These are phyloP conservation scores for Linnaemya tessellans DNA, from an alignment of 2,888 invertebrate species.

Conservation along the genomic window DNA sequence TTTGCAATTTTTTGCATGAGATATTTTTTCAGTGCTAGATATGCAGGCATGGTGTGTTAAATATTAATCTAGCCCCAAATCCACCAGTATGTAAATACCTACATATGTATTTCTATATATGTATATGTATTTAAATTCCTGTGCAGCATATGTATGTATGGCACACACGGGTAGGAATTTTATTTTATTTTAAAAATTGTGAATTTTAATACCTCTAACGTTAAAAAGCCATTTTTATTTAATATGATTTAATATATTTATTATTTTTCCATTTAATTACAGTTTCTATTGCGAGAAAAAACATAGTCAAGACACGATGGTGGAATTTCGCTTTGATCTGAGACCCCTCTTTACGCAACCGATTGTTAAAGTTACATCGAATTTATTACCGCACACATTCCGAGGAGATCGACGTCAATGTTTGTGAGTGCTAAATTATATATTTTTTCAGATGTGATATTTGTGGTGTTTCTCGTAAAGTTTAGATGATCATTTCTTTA, in stretches of 20 bases:
- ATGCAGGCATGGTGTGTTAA: slow-evolving; percentile 17
- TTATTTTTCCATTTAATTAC: slow-evolving; percentile 58
- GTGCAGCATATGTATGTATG: background rate
- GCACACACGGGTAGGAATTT: background rate
- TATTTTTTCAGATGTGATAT: slow-evolving; percentile 56
- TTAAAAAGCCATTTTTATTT: background rate
- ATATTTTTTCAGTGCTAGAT: slow-evolving; percentile 11
- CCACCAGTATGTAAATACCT: background rate
- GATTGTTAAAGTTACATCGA: slow-evolving; percentile 84
- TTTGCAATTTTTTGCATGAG: slow-evolving; percentile 55
- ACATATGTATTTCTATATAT: background rate
- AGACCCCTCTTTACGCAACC: slow-evolving; percentile 84
- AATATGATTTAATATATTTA: background rate
- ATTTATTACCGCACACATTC: slow-evolving; percentile 85
- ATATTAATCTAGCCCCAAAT: slow-evolving; percentile 19
- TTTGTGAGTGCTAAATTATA: slow-evolving; percentile 81
- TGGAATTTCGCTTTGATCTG: slow-evolving; percentile 85
- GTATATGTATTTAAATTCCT: background rate
- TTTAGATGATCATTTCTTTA: slow-evolving; percentile 67
- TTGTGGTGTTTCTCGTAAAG: slow-evolving; percentile 65
- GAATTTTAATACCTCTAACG: background rate
- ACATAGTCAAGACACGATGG: slow-evolving; percentile 77
- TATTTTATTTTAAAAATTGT: slow-evolving; percentile 4
- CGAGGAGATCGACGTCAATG: slow-evolving; percentile 84
- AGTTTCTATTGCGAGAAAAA: slow-evolving; percentile 33